Conservation (phyloP, 2,888 invertebrate species). For the Pollenia amentaria region DNA sequence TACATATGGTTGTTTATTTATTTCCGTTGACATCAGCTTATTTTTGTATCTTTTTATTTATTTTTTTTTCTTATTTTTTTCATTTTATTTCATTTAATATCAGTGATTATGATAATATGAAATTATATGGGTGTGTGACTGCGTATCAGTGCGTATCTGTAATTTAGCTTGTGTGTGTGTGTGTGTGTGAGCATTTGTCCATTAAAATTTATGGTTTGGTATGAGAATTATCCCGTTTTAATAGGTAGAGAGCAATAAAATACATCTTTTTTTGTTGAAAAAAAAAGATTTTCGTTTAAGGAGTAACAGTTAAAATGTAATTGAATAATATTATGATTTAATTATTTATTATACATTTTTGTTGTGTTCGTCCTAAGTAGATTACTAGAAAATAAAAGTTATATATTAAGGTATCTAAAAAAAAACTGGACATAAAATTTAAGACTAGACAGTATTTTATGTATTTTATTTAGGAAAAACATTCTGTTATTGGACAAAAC, state of each 20-base stretch:
- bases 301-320: constrained; percentile 24
- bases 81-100: constrained; percentile 62
- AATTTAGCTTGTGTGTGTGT: background rate
- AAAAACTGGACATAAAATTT: background rate
- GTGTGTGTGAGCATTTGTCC: background rate
- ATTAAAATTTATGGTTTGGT: constrained; percentile 64
- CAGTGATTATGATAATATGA: constrained; percentile 64
- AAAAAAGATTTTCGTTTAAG: constrained; percentile 16
- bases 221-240: constrained; percentile 28
- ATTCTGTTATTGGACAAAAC: background rate
- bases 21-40: constrained; percentile 72
- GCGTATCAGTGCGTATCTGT: constrained; percentile 1
- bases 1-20: constrained; percentile 64
- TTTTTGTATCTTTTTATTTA: constrained; percentile 2
- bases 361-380: background rate
- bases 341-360: background rate
- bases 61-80: constrained; percentile 42
- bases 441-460: background rate
- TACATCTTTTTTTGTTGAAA: background rate
- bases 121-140: constrained; percentile 4
- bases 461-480: background rate
- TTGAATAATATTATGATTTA: constrained; percentile 41
- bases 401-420: background rate
- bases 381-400: background rate
- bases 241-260: background rate